Evolutionary conservation across 1,140 invertebrate genomes (phyloP).

Genomic region (Tachypleus tridentatus): DNA sequence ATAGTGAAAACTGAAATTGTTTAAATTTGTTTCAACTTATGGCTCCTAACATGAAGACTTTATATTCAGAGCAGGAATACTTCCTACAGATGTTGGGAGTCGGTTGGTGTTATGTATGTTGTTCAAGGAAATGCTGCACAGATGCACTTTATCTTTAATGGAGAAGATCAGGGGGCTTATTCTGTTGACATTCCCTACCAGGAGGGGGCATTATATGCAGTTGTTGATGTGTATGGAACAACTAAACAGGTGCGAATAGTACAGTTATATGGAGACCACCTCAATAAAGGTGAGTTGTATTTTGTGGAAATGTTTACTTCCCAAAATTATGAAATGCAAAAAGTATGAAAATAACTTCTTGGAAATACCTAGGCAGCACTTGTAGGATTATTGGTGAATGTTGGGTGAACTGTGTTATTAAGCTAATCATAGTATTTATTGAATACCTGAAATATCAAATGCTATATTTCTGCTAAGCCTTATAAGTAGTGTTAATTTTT

Average conservation of each 20-base stretch:
- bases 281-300: not conserved
- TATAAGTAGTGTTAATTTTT: no score
- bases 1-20: no score
- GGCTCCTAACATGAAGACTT: no score
- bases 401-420: slow-evolving; percentile 26
- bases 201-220: slow-evolving; percentile 79
- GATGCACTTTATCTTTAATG: slow-evolving; percentile 82
- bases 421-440: not conserved
- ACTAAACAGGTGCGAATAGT: slow-evolving; percentile 86
- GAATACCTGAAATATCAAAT: not conserved
- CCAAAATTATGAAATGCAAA: no score
- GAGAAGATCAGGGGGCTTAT: slow-evolving; percentile 80
- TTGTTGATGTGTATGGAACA: slow-evolving; percentile 87
- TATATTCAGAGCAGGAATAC: slow-evolving; percentile 26
- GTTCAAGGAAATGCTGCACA: slow-evolving; percentile 57
- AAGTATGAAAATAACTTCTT: no score
- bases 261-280: slow-evolving; percentile 62
- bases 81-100: slow-evolving; percentile 71
- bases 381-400: slow-evolving; percentile 38
- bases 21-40: no score
- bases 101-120: slow-evolving; percentile 89
- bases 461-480: not conserved
- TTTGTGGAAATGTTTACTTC: no score
- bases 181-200: slow-evolving; percentile 82
- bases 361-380: no score